A percentile compares a stretch with the other conserved stretches of the same genome.
Conservation (phyloP, 2,888 invertebrate genomes). For the Chrysolina oricalcia region DNA sequence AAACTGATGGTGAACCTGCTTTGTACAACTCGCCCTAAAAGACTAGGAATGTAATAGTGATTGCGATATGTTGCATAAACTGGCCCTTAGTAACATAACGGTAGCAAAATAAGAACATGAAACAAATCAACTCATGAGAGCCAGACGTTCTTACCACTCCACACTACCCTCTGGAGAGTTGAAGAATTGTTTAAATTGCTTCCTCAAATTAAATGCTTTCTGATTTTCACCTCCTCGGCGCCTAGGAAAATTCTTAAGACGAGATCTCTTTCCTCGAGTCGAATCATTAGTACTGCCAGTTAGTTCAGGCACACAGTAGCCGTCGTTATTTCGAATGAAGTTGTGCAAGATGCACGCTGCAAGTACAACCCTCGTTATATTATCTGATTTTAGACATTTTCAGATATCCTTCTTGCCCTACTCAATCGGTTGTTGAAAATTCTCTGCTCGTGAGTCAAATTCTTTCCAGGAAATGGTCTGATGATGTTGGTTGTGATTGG, state of each 20-base stretch:
- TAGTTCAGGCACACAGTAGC: constrained; percentile 32
- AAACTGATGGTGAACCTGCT: no score
- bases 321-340: constrained; percentile 50
- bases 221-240: constrained; percentile 24
- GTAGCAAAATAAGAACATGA: constrained; percentile 1
- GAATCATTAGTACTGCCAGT: background rate
- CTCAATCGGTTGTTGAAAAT: constrained; percentile 64
- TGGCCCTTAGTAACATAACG: background rate
- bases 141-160: constrained; percentile 27
- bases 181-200: constrained; percentile 26
- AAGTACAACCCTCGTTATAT: constrained; percentile 24
- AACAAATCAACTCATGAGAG: background rate
- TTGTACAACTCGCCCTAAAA: no score
- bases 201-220: constrained; percentile 32
- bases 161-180: constrained; percentile 35
- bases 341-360: constrained; percentile 49
- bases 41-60: no score
- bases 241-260: constrained; percentile 28
- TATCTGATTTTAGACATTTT: constrained; percentile 53
- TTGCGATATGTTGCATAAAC: no score
- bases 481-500: constrained; percentile 55
- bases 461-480: constrained; percentile 59
- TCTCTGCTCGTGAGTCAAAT: constrained; percentile 56
- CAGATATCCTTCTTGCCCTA: constrained; percentile 62
- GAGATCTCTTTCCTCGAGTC: constrained; percentile 2